Evolutionary conservation across 2,797 vertebrate genomes (phyloP), one percentile per base, ranked within the genome.

Genomic region (Chaunax sp.): DNA sequence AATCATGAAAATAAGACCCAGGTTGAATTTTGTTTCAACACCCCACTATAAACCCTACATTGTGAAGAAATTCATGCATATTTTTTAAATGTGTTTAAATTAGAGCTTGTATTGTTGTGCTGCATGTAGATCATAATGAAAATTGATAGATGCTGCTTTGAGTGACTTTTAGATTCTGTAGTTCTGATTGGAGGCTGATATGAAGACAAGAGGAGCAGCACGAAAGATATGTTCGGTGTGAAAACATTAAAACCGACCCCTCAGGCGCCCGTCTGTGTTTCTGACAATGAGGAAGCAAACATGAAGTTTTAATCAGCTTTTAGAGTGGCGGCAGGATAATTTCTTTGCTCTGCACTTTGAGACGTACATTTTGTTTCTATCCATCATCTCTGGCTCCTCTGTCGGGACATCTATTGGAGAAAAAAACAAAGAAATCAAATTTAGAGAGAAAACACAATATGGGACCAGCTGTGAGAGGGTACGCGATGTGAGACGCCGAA

Each of bases 251-350:
- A 74, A 38, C 30, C 30, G 38, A 30, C 53, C 59, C 72, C 58
- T 33, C 40, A 28, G 72, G 54, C 51, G 19, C 18, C 45, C 28
- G 4, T 55, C 46, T 66, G 22, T 35, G 19, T 53, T 56, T 43
- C 49, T 50, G 50, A 59, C 46, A 64, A 38, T 49, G 25, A 26
- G 9, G 19, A 71, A 62, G 15, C 28, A 64, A 62, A 49, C 26
- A 6, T 37, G 2, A 68, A 55, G 47, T 63, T 73, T 77, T 58
- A 66, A 72, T 79, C 60, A 74, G 43, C 62, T 75, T 69, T 55
- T 14, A 23, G 26, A 62, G 20, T 63, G 25, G 76, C 1, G 1
- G 68, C 2, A 11, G 14, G 7, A 30, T 47, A 8, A n/a, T 43
- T 19, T 43, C 14, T 43, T 75, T 77, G 26, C 60, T 73, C 55